phyloP scores from a whole-genome alignment of 2,888 invertebrate species.

The Xiphydria camelus region DNA sequence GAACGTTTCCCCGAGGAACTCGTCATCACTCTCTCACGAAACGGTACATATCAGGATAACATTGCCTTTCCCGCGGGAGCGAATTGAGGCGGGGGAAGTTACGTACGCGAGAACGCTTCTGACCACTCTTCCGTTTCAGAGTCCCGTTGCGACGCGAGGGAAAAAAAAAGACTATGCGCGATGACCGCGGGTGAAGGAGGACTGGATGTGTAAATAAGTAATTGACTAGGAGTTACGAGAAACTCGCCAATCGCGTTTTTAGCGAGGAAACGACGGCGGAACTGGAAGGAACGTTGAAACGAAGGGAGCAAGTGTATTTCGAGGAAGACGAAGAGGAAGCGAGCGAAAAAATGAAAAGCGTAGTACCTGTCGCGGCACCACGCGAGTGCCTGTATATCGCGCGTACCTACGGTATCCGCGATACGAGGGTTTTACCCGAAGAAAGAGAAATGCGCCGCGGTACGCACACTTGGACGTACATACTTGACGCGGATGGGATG shows the following conservation, averaged over 20 bases:
- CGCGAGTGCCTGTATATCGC: constrained; percentile 29
- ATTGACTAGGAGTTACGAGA: background rate
- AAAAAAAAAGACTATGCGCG: background rate
- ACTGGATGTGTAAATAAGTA: background rate
- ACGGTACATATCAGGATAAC: constrained; percentile 41
- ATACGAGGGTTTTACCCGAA: no score
- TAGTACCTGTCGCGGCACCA: constrained; percentile 44
- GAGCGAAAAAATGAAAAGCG: constrained; percentile 17
- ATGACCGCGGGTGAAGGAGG: background rate
- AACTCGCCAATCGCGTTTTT: no score
- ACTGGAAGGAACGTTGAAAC: no score
- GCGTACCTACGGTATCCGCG: constrained; percentile 22
- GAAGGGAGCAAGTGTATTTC: no score
- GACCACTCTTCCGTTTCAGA: background rate
- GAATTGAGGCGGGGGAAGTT: no score
- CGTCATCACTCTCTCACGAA: constrained; percentile 34
- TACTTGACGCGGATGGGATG: no score
- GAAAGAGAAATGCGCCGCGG: background rate
- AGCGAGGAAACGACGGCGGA: no score
- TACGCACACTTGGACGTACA: background rate
- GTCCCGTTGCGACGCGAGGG: background rate
- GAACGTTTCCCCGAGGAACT: no score
- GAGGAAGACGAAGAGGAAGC: no score
- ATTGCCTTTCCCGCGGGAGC: no score
- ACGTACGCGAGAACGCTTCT: no score